Evolutionary conservation across 2,797 vertebrate genomes (phyloP), one percentile per base, ranked within the genome.

Genomic region (Brachymystax lenok): DNA sequence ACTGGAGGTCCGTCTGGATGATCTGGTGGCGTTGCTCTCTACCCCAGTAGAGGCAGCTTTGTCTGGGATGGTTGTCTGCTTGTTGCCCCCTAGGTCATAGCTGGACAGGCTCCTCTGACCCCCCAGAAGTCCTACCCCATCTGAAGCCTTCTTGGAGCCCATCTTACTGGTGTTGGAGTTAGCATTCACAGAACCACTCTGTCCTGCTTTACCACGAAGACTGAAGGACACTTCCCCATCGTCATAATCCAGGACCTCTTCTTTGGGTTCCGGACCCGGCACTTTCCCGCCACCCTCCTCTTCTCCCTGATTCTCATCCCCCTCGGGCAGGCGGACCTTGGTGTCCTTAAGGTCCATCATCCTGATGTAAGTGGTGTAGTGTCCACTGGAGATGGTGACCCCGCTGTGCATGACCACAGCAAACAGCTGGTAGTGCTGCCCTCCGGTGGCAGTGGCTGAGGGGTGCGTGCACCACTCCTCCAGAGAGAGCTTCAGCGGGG

Each of bases 321-420:
- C 91, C 89, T 64, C 91, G 67, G 74, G 74, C 10, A 59, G 81
- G 78, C 81, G 80, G 6, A 92, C 82, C 80, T 80, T 84, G 1
- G 93, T 90, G 30, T 94, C 94, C 5, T 87, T 90, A 30, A 99
- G 91, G 69, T 96, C 94, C 0, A 93, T 94, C 83, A 99, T 92
- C 90, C 95, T 96, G 82, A 99, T 92, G 24, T 95, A 99, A 69
- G 97, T 95, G 1, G 97, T 99, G 89, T 99, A 99, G 86, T 99
- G 98, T 61, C 98, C 98, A 14, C 97, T 98, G 93, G 97, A 98
- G 86, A 99, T 99, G 14, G 98, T 99, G 80, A 98, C 92, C 52
- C 98, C 98, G 3, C 97, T 99, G 90, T 99, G 98, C 98, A 99
- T 99, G 52, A 99, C 96, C 78, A 99, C 97, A 0, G 97, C 97